phyloP scores from a whole-genome alignment of 2,888 invertebrate species.

The Phortica okadai region DNA sequence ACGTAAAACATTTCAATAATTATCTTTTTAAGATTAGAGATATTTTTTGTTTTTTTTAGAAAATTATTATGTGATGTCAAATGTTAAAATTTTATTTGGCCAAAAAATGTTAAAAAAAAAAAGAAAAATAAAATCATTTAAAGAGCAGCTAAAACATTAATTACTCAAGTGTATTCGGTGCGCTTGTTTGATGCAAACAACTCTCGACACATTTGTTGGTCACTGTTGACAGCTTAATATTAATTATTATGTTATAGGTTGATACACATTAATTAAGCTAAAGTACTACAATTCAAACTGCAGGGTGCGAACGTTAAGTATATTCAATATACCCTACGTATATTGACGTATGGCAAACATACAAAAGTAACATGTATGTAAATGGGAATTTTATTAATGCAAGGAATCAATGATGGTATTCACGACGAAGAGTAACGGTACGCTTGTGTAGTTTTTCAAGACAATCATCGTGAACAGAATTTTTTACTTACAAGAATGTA shows the following conservation, averaged over 20 bases:
- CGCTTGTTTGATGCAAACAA: not conserved
- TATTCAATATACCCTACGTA: too few species aligned
- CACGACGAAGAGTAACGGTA: too few species aligned
- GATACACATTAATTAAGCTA: not conserved
- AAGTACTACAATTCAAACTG: not conserved
- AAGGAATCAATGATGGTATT: too few species aligned
- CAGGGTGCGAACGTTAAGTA: not conserved
- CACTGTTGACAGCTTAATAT: conserved; percentile 15
- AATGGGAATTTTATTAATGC: too few species aligned
- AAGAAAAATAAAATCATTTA: not conserved
- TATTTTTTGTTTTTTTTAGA: too few species aligned
- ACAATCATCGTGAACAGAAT: too few species aligned
- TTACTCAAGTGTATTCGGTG: not conserved
- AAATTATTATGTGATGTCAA: too few species aligned
- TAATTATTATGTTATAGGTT: conserved; percentile 18
- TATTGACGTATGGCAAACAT: not conserved
- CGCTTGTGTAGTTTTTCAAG: too few species aligned
- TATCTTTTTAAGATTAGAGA: not conserved
- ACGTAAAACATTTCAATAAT: not conserved
- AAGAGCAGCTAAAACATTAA: not conserved
- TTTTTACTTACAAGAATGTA: too few species aligned
- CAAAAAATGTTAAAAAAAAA: too few species aligned
- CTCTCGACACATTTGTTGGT: not conserved
- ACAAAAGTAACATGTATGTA: not conserved
- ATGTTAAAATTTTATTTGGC: too few species aligned